A percentile compares a stretch with the other conserved stretches of the same genome.
These are phyloP conservation scores for Drosophila barbarae DNA, from an alignment of 2,888 invertebrate genomes.

Conservation along the genomic window DNA sequence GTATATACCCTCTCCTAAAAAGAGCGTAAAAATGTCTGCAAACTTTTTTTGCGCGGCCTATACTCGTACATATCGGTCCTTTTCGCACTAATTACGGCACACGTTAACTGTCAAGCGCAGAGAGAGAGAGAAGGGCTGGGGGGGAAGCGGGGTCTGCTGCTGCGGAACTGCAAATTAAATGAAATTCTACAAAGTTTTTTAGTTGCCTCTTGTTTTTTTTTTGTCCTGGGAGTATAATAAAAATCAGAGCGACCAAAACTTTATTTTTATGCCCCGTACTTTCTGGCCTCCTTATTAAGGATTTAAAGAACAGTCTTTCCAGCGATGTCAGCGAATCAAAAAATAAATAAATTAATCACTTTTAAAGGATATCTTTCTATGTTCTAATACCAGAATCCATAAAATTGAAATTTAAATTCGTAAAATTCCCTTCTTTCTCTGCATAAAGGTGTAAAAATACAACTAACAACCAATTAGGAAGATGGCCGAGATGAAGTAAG, in stretches of 20 bases:
- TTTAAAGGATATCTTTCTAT: too few relatives aligned
- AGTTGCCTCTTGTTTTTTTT: neutral
- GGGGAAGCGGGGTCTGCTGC: neutral
- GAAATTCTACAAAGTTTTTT: slow-evolving; percentile 24
- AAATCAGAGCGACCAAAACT: slow-evolving; percentile 6
- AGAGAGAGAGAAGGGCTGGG: neutral
- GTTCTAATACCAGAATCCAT: too few relatives aligned
- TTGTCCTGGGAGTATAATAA: slow-evolving; percentile 1
- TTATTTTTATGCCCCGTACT: neutral
- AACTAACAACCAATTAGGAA: slow-evolving; percentile 41
- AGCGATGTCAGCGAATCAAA: too few relatives aligned
- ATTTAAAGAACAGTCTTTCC: neutral
- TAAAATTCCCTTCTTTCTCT: neutral
- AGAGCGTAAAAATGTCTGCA: slow-evolving; percentile 43
- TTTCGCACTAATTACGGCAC: slow-evolving; percentile 50
- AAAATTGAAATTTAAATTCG: neutral
- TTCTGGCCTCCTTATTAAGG: neutral
- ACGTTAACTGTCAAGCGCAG: slow-evolving; percentile 43
- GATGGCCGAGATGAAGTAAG: slow-evolving; percentile 11
- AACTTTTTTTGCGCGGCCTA: slow-evolving; percentile 51
- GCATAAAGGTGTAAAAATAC: slow-evolving; percentile 15
- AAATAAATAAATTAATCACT: too few relatives aligned
- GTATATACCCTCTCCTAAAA: neutral
- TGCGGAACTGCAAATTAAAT: slow-evolving; percentile 45
- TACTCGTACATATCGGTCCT: slow-evolving; percentile 3